phyloP scores from a whole-genome alignment of 2,888 invertebrate species.

The Aleiodes leptofemur region DNA sequence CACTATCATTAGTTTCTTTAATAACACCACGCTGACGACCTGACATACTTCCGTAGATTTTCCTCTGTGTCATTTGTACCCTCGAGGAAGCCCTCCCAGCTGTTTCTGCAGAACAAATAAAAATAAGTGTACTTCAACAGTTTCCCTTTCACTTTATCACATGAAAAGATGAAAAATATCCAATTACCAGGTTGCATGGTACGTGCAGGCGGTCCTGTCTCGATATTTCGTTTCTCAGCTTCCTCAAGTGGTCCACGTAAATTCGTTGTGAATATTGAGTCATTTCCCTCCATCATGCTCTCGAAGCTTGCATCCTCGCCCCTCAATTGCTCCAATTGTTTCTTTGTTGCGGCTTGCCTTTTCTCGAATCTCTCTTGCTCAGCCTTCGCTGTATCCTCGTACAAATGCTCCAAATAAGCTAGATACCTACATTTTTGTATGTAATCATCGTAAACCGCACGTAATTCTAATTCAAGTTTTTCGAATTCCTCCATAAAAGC shows the following conservation, averaged over 20 bases:
- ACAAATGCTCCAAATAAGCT: constrained; percentile 90
- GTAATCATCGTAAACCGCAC: constrained; percentile 90
- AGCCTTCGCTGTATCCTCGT: constrained; percentile 86
- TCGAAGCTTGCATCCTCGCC: constrained; percentile 77
- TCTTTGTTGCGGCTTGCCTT: constrained; percentile 75
- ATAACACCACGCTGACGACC: constrained; percentile 71
- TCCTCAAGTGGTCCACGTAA: constrained; percentile 67
- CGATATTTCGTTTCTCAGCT: constrained; percentile 62
- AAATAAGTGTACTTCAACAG: neutral
- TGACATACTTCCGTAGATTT: constrained; percentile 80
- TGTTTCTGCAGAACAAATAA: constrained; percentile 54
- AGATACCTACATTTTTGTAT: constrained; percentile 91
- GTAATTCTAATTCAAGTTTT: constrained; percentile 89
- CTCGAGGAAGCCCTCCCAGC: constrained; percentile 63
- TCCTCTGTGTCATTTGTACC: constrained; percentile 70
- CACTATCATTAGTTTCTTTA: constrained; percentile 69
- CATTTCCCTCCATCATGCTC: constrained; percentile 74
- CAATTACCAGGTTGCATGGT: constrained; percentile 27
- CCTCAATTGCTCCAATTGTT: constrained; percentile 78
- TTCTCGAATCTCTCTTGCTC: constrained; percentile 84
- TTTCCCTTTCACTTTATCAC: neutral
- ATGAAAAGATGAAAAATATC: constrained; percentile 20
- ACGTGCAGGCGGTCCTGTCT: constrained; percentile 57
- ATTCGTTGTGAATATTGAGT: constrained; percentile 72
- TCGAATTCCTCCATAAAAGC: constrained; percentile 98